Percentiles rank a stretch among this genome's conserved stretches.
These are phyloP conservation scores for Oscheius onirici DNA, from an alignment of 2,888 invertebrate species.

Conservation along the genomic window DNA sequence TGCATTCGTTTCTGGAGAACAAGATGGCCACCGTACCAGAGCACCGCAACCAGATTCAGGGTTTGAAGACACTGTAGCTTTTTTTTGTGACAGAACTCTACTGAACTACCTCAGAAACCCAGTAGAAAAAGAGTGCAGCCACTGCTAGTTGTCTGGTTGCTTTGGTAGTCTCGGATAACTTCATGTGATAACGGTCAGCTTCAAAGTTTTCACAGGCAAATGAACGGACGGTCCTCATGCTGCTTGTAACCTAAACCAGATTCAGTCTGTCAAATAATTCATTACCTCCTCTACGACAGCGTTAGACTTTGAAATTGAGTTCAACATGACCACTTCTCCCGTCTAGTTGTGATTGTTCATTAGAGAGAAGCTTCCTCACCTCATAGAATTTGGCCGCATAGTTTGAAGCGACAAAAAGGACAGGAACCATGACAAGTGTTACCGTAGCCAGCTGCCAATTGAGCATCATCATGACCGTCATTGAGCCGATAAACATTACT, in stretches of 20 bases:
- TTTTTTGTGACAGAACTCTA: not conserved
- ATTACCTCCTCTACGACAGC: conserved; percentile 73
- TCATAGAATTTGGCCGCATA: conserved; percentile 73
- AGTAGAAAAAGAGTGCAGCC: conserved; percentile 66
- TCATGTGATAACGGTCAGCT: conserved; percentile 60
- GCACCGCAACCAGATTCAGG: conserved; percentile 70
- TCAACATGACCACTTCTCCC: conserved; percentile 71
- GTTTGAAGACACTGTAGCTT: conserved; percentile 62
- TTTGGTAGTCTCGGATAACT: conserved; percentile 60
- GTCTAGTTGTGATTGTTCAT: conserved; percentile 27
- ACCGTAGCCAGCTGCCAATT: conserved; percentile 73
- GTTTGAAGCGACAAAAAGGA: conserved; percentile 72
- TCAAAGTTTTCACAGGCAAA: conserved; percentile 73
- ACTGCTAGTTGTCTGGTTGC: conserved; percentile 64
- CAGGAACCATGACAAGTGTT: conserved; percentile 73
- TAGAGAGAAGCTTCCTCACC: conserved; percentile 51
- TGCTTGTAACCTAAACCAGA: conserved; percentile 64
- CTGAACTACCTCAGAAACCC: conserved; percentile 60
- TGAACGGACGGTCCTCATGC: conserved; percentile 73
- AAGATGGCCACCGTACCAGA: conserved; percentile 74
- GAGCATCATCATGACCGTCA: conserved; percentile 73
- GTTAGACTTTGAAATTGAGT: conserved; percentile 72
- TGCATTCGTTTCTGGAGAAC: conserved; percentile 66
- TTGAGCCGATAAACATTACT: conserved; percentile 72
- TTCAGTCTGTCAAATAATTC: conserved; percentile 72